Conservation (phyloP, 2,113 vertebrate genomes). For the Solenodon paradoxus region DNA sequence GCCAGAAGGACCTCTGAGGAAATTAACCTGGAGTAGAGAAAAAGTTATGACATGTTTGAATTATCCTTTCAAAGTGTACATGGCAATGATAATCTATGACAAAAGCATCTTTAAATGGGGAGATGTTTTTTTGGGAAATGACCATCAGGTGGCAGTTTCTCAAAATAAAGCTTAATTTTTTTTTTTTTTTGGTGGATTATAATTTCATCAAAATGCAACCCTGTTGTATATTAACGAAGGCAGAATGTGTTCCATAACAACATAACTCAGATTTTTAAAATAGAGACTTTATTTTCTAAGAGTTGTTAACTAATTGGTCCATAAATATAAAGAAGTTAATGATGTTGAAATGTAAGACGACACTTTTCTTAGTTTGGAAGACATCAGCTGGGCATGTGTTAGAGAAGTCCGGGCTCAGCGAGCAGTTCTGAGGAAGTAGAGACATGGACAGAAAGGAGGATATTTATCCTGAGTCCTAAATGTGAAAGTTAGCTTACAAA, state of each 20-base stretch:
- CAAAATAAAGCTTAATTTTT: neutral
- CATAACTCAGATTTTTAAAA: neutral
- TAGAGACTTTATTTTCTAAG: neutral
- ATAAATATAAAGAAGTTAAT: neutral
- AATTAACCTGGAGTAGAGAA: neutral
- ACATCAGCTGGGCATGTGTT: neutral
- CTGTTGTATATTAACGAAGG: neutral
- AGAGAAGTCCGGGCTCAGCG: neutral
- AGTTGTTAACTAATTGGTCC: neutral
- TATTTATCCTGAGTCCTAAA: neutral
- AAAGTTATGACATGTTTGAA: neutral
- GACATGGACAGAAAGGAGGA: neutral
- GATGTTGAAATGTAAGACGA: neutral
- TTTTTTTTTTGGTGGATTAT: neutral
- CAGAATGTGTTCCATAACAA: neutral
- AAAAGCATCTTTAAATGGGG: neutral
- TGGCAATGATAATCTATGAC: neutral
- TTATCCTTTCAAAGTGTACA: neutral
- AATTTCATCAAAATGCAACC: neutral
- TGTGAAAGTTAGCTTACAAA: neutral
- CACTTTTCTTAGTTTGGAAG: neutral
- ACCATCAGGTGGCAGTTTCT: neutral
- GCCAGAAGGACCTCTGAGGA: neutral
- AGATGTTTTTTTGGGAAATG: neutral
- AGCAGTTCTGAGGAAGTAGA: neutral